A percentile compares a stretch with the other conserved stretches of the same genome.
phyloP scores from a whole-genome alignment of 2,888 invertebrate species.

The Lepas anatifera region DNA sequence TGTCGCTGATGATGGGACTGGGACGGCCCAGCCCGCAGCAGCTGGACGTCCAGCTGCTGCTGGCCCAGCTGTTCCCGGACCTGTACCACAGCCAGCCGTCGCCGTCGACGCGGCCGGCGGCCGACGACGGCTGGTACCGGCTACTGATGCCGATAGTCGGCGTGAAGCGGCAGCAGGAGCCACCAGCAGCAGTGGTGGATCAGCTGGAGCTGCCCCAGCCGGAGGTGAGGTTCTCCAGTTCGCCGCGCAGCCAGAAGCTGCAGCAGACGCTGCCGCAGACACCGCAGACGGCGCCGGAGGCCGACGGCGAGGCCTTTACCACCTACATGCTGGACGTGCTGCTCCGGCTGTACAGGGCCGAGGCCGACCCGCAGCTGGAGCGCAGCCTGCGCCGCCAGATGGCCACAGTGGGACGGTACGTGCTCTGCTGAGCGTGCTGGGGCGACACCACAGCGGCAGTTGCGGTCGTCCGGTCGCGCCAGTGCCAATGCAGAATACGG shows the following conservation, averaged over 20 bases:
- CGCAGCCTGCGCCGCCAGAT: not conserved
- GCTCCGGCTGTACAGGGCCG: not conserved
- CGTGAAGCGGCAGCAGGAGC: not conserved
- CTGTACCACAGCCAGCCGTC: not conserved
- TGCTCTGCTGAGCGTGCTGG: not conserved
- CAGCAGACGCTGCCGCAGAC: too few species aligned
- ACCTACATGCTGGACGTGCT: not conserved
- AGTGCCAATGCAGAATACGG: too few species aligned
- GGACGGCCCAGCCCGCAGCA: not conserved
- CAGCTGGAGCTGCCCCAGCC: too few species aligned
- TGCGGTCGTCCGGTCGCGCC: too few species aligned
- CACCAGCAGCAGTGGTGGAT: too few species aligned
- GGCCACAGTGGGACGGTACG: not conserved
- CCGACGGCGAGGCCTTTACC: not conserved
- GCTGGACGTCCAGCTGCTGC: not conserved
- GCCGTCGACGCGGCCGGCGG: not conserved
- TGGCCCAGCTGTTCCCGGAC: not conserved
- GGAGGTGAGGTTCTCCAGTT: too few species aligned
- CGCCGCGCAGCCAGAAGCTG: too few species aligned
- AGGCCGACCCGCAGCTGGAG: not conserved
- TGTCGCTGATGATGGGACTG: not conserved
- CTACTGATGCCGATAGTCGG: not conserved
- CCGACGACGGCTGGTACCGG: not conserved
- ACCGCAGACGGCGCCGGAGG: not conserved
- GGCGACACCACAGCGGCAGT: too few species aligned